phyloP scores from a whole-genome alignment of 2,888 invertebrate genomes.

The Caenorhabditis virilis region DNA sequence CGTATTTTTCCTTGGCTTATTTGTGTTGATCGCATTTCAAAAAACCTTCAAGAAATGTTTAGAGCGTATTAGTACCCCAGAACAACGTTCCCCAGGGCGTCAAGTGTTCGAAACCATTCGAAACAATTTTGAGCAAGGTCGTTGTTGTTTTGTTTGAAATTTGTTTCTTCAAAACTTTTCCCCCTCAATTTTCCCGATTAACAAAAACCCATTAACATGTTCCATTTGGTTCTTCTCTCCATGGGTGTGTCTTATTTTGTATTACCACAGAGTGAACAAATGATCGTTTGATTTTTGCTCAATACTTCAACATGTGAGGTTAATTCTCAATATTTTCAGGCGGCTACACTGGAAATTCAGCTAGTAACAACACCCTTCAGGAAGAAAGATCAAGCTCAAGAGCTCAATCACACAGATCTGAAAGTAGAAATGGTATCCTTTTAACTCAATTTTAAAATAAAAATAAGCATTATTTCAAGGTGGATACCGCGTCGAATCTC shows the following conservation, averaged over 20 bases:
- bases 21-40: background rate
- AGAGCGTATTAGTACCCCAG: constrained; percentile 37
- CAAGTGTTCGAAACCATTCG: constrained; percentile 50
- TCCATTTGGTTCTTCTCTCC: no score
- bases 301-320: no score
- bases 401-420: constrained; percentile 40
- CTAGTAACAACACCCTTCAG: constrained; percentile 18
- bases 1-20: background rate
- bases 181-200: constrained; percentile 1
- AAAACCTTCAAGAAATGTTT: background rate
- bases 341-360: constrained; percentile 19
- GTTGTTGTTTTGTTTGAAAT: background rate
- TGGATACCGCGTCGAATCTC: constrained; percentile 58
- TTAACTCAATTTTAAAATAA: no score
- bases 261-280: background rate
- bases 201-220: no score
- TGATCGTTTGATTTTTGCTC: background rate
- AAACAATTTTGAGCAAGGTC: constrained; percentile 57
- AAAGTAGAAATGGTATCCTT: constrained; percentile 38
- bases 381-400: constrained; percentile 33
- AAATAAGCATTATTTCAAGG: constrained; percentile 8
- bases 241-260: no score
- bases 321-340: constrained; percentile 11
- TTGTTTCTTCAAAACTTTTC: no score
- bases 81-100: constrained; percentile 50